A percentile compares a stretch with the other conserved stretches of the same genome.
Evolutionary conservation across 1,140 invertebrate genomes (phyloP).

Genomic region (Arion vulgaris): DNA sequence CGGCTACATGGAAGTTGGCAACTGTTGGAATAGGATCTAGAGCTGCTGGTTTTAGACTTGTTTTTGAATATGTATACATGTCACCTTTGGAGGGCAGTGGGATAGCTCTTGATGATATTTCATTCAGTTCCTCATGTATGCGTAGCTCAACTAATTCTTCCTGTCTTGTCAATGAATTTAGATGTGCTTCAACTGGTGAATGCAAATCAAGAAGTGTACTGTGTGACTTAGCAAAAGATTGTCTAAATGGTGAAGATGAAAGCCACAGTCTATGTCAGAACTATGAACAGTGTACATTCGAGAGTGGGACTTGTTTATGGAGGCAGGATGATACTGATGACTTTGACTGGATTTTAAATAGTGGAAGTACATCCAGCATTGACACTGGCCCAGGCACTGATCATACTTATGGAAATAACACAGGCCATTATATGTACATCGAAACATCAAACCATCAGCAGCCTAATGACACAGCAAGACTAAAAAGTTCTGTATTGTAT

Average conservation of each 20-base stretch:
- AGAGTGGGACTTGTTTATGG: slow-evolving; percentile 75
- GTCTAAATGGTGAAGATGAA: slow-evolving; percentile 67
- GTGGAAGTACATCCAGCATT: slow-evolving; percentile 68
- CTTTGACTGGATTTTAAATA: slow-evolving; percentile 74
- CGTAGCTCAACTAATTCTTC: slow-evolving; percentile 43
- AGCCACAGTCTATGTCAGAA: slow-evolving; percentile 41
- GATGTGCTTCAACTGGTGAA: slow-evolving; percentile 46
- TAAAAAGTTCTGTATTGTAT: slow-evolving; percentile 72
- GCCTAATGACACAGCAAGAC: slow-evolving; percentile 81
- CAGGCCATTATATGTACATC: slow-evolving; percentile 73
- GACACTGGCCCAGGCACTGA: slow-evolving; percentile 82
- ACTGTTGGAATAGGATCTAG: slow-evolving; percentile 33
- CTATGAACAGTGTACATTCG: slow-evolving; percentile 79
- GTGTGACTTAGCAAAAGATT: slow-evolving; percentile 64
- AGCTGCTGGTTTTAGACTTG: slow-evolving; percentile 25
- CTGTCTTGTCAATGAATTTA: slow-evolving; percentile 55
- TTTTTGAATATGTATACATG: slow-evolving; percentile 12
- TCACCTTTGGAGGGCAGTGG: slow-evolving; percentile 75
- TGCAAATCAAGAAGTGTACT: slow-evolving; percentile 55
- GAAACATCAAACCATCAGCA: slow-evolving; percentile 75
- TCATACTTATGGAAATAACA: slow-evolving; percentile 79
- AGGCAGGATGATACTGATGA: slow-evolving; percentile 58
- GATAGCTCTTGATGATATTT: slow-evolving; percentile 83
- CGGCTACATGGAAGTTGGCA: background rate
- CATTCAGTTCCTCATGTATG: slow-evolving; percentile 69